Percentiles rank a stretch among this genome's conserved stretches.
Conservation (phyloP, 1,140 invertebrate genomes). For the Aleiodes sp. region DNA sequence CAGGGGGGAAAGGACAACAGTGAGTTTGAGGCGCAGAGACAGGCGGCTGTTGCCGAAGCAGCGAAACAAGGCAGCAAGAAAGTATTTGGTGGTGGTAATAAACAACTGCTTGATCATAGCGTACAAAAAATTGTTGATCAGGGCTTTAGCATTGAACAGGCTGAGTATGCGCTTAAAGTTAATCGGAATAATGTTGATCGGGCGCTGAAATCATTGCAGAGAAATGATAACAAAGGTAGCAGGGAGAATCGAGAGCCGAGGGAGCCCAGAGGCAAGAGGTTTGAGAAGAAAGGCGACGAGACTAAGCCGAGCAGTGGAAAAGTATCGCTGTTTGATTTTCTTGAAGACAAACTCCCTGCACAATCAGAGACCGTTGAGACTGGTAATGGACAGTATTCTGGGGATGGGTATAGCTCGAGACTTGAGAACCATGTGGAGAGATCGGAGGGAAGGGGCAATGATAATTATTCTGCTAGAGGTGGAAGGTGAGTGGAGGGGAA, state of each 20-base stretch:
- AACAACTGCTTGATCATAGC: conserved; percentile 81
- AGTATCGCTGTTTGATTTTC: conserved; percentile 87
- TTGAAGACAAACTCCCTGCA: conserved; percentile 82
- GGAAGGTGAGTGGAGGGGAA: conserved; percentile 47
- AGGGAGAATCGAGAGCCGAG: conserved; percentile 44
- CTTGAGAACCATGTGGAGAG: conserved; percentile 49
- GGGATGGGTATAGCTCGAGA: conserved; percentile 38
- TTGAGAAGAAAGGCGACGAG: conserved; percentile 70
- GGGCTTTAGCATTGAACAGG: conserved; percentile 81
- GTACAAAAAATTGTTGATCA: conserved; percentile 83
- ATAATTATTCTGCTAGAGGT: conserved; percentile 46
- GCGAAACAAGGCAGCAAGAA: conserved; percentile 74
- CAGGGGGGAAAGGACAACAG: conserved; percentile 73
- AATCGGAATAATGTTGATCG: conserved; percentile 79
- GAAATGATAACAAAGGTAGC: conserved; percentile 60
- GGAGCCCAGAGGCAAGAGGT: conserved; percentile 57
- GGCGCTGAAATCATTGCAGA: conserved; percentile 76
- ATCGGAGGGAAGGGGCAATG: conserved; percentile 44
- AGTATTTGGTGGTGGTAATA: conserved; percentile 75
- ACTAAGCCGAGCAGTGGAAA: conserved; percentile 80
- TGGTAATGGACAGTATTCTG: conserved; percentile 36
- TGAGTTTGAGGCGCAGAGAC: conserved; percentile 86
- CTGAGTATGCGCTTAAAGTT: conserved; percentile 76
- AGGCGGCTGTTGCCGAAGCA: conserved; percentile 87
- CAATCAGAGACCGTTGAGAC: conserved; percentile 56